Conservation (phyloP, 2,113 vertebrate species). For the Amia ocellicauda region DNA sequence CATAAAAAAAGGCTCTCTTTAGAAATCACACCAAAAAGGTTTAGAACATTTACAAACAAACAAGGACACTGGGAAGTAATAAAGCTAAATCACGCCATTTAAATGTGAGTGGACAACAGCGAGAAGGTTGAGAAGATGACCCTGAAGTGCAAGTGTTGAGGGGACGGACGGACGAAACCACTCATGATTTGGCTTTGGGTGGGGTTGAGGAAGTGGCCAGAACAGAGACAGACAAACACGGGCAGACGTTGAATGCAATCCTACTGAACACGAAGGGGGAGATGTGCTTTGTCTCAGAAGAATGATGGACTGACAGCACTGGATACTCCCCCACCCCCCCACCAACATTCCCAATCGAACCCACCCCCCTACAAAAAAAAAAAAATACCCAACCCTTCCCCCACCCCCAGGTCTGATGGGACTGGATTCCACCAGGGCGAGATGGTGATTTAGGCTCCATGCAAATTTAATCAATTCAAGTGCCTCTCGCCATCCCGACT, state of each 20-base stretch:
- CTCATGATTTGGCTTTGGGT: no score
- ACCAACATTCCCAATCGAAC: constrained; percentile 23
- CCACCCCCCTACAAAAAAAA: constrained; percentile 26
- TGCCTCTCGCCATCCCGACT: constrained; percentile 68
- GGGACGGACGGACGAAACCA: no score
- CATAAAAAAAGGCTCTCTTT: no score
- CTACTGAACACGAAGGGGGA: constrained; percentile 67
- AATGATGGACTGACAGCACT: constrained; percentile 70
- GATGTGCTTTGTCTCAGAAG: constrained; percentile 51
- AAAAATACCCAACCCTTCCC: constrained; percentile 27
- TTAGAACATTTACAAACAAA: no score
- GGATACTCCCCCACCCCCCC: constrained; percentile 13
- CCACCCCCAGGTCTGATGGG: constrained; percentile 28
- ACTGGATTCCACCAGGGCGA: constrained; percentile 28
- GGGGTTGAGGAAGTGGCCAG: no score
- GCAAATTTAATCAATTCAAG: constrained; percentile 82
- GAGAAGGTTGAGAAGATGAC: no score
- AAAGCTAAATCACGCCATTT: no score
- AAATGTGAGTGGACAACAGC: no score
- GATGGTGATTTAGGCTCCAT: constrained; percentile 71
- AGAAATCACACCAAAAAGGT: no score
- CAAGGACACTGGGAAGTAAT: no score
- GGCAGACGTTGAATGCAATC: constrained; percentile 68
- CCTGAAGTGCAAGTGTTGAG: no score
- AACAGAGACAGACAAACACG: constrained; percentile 48